These are phyloP conservation scores for Notamacropus eugenii DNA, from an alignment of 2,797 vertebrate genomes.

Conservation along the genomic window DNA sequence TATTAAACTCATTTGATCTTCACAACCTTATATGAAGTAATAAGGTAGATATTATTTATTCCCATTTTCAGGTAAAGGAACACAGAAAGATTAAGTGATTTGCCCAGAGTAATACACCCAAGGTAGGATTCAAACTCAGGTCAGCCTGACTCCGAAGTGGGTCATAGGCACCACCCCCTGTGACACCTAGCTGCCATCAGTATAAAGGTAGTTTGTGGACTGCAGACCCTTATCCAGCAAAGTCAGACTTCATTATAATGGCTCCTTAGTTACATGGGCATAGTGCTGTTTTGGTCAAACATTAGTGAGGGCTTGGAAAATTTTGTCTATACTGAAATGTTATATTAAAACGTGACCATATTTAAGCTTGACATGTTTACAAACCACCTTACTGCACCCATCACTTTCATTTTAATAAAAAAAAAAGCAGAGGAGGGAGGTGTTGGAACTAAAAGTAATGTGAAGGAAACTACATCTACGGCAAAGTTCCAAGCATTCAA, in stretches of 20 bases:
- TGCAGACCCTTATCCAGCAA: background rate
- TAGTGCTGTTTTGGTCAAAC: background rate
- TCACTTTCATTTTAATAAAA: background rate
- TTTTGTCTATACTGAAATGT: background rate
- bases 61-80: background rate
- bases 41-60: background rate
- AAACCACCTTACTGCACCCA: background rate
- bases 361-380: background rate
- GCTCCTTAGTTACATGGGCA: background rate
- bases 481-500: background rate
- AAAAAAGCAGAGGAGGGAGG: background rate
- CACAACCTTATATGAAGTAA: background rate
- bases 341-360: background rate
- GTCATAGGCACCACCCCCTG: background rate
- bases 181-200: background rate
- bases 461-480: background rate
- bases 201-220: background rate
- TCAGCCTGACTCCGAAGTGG: background rate
- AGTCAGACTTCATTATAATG: background rate
- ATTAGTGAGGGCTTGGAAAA: background rate
- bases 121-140: background rate
- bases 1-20: background rate
- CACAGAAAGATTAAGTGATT: background rate
- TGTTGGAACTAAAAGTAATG: background rate
- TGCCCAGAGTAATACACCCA: background rate